A percentile compares a stretch with the other conserved stretches of the same genome.
These are phyloP conservation scores for Gryllus longicercus DNA, from an alignment of 2,888 invertebrate species.

Conservation along the genomic window DNA sequence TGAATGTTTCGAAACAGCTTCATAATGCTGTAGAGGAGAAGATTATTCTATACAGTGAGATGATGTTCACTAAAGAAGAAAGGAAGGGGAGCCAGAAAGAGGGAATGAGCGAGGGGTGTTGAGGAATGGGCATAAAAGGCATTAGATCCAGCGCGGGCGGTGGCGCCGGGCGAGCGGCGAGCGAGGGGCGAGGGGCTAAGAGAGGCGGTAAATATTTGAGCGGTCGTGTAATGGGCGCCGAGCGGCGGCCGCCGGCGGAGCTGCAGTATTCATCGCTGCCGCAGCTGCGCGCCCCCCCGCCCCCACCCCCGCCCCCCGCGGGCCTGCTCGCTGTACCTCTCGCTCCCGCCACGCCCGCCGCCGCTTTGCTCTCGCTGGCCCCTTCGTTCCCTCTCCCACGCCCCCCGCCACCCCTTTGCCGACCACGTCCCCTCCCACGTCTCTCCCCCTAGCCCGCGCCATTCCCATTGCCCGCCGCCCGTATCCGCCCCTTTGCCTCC, in stretches of 20 bases:
- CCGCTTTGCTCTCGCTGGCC: background rate
- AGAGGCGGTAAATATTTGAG: background rate
- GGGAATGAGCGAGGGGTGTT: too few species aligned
- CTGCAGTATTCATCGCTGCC: conserved; percentile 17
- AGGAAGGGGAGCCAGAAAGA: too few species aligned
- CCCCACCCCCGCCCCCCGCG: background rate
- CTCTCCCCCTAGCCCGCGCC: background rate
- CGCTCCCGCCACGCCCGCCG: background rate
- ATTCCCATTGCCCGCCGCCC: too few species aligned
- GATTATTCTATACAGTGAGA: too few species aligned
- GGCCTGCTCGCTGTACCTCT: background rate
- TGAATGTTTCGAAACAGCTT: too few species aligned
- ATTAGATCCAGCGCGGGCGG: too few species aligned
- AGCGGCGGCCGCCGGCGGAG: background rate
- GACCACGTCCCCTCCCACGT: background rate
- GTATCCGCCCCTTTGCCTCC: too few species aligned
- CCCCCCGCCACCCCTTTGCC: background rate
- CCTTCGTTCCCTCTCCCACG: background rate
- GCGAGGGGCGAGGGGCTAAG: background rate
- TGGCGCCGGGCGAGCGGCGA: too few species aligned
- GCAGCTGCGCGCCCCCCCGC: background rate
- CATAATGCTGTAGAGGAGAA: too few species aligned
- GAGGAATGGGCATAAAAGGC: too few species aligned
- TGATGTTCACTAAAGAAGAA: too few species aligned
- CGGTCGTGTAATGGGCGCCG: background rate